Conservation (phyloP, 2,888 invertebrate species). For the Agrochola circellaris region DNA sequence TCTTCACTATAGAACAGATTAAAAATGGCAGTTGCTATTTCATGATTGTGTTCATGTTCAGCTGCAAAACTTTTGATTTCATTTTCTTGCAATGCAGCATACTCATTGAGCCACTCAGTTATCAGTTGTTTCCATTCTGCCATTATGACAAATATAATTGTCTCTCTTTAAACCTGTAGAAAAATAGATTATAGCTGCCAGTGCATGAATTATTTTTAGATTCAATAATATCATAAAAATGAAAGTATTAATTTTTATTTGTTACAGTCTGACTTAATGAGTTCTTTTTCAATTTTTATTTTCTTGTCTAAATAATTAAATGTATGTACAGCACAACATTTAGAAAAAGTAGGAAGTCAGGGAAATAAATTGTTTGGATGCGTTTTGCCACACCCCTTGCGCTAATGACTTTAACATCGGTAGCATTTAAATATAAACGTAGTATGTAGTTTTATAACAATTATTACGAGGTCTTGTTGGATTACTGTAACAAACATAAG, state of each 20-base stretch:
- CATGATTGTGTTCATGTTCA: conserved; percentile 95
- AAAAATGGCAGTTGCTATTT: conserved; percentile 95
- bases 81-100: conserved; percentile 93
- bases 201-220: background rate
- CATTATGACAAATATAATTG: conserved; percentile 71
- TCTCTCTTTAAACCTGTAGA: conserved; percentile 44
- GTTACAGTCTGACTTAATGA: background rate
- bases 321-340: background rate
- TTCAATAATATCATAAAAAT: background rate
- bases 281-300: conserved; percentile 34
- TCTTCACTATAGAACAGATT: conserved; percentile 94
- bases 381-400: conserved; percentile 39
- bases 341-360: background rate
- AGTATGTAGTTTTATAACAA: conserved; percentile 1
- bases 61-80: conserved; percentile 95
- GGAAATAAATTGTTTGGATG: conserved; percentile 9
- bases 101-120: conserved; percentile 95
- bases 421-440: conserved; percentile 1
- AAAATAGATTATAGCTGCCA: conserved; percentile 6
- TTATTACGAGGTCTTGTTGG: conserved; percentile 6
- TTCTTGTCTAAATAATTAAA: background rate
- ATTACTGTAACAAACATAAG: conserved; percentile 42
- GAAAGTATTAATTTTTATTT: background rate
- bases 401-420: background rate
- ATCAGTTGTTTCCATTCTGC: conserved; percentile 91